Base-by-base conservation (phyloP, 1,140 invertebrate genomes). In the Bombus huntii region DNA sequence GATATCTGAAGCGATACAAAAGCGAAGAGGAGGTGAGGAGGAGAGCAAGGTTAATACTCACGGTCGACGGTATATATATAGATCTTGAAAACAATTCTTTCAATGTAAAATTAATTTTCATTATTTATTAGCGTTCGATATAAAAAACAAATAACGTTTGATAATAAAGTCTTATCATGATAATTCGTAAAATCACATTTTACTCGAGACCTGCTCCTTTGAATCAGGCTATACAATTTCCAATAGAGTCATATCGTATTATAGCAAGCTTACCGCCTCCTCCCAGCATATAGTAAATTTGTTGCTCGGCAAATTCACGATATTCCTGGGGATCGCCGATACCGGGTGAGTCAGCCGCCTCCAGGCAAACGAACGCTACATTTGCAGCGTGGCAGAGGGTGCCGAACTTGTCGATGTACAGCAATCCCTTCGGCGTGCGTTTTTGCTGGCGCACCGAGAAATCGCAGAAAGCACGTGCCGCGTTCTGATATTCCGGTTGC, bases 221-320 rank as follows among this genome's bases (percentile, higher is more conserved):
- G 37, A 42, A 42, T 74, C 72, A n/a, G 0, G 1, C 34, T 9
- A 37, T 25, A 70, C 37, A 28, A 70, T 39, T 39, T 13, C 10
- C 15, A 4, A 39, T 5, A 4, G 39, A 13, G 12, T 81, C 42
- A 22, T 68, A 57, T 18, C 9, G 31, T 28, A 37, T 76, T 34
- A 15, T 44, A 76, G 76, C 18, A 10, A 81, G 78, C 71, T 89
- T 72, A 93, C 93, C 93, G 47, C 78, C 87, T 81, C 96, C 95
- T 3, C 97, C 97, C 1, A 97, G 93, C 83, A 96, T 96, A 91
- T 97, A 97, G 87, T 96, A 92, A 70, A 97, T 96, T 93, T 97
- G 97, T 86, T 95, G 91, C 88, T 95, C 95, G 15, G 96, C 97
- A 92, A 97, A 97, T 79, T 95, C 90, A 37, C 95, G 88, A 91